phyloP scores from a whole-genome alignment of 2,113 vertebrate species.

The Gymnorhina tibicen region DNA sequence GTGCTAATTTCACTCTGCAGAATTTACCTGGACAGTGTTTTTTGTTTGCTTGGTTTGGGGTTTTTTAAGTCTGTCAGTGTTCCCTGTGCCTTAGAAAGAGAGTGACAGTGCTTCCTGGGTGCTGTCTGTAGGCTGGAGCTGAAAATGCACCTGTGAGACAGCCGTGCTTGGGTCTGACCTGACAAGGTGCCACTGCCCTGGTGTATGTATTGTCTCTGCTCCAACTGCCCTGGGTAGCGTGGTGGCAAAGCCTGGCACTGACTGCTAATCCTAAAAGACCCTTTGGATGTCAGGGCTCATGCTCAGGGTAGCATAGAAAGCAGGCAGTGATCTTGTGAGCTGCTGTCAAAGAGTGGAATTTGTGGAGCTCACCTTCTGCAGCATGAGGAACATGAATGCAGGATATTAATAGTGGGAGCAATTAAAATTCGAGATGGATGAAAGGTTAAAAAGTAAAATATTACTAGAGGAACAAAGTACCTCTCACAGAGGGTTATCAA shows the following conservation, averaged over 20 bases:
- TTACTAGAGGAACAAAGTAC: neutral
- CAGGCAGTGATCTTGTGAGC: neutral
- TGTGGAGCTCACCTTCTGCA: neutral
- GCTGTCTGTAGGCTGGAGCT: constrained; percentile 1
- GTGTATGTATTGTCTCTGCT: neutral
- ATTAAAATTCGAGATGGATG: neutral
- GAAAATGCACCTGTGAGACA: constrained; percentile 13
- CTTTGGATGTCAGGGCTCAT: neutral
- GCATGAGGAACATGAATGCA: neutral
- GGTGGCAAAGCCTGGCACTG: neutral
- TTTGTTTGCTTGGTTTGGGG: neutral
- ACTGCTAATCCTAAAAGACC: neutral
- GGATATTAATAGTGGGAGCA: neutral
- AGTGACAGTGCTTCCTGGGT: neutral
- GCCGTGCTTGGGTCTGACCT: neutral
- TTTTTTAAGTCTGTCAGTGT: constrained; percentile 36
- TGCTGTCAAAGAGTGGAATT: neutral
- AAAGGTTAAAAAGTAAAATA: neutral
- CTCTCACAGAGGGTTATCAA: neutral
- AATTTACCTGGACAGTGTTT: constrained; percentile 45
- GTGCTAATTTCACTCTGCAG: constrained; percentile 19
- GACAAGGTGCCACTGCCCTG: neutral
- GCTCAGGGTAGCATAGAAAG: neutral
- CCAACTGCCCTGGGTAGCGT: neutral
- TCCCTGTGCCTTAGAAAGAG: constrained; percentile 45